phyloP scores from a whole-genome alignment of 2,797 vertebrate genomes.

The Enteromius radiatus region DNA sequence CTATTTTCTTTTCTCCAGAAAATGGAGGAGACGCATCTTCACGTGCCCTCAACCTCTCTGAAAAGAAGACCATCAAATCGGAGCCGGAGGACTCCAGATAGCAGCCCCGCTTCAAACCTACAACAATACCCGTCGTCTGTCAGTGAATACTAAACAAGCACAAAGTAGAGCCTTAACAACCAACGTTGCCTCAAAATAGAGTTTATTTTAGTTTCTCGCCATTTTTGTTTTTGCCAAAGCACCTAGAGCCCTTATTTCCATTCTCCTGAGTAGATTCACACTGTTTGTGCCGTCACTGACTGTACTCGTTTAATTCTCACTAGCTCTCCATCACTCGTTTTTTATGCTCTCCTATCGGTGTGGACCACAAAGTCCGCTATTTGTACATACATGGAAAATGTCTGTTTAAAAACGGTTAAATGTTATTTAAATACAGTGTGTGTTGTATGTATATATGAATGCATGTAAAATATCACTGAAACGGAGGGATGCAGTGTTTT shows the following conservation, averaged over 20 bases:
- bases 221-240: slow-evolving; percentile 75
- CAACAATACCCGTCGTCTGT: slow-evolving; percentile 74
- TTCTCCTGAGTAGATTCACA: slow-evolving; percentile 53
- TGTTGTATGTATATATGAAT: slow-evolving; percentile 56
- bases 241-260: slow-evolving; percentile 72
- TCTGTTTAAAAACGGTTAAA: slow-evolving; percentile 48
- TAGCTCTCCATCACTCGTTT: slow-evolving; percentile 38
- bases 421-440: slow-evolving; percentile 64
- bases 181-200: slow-evolving; percentile 94
- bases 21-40: slow-evolving; percentile 78
- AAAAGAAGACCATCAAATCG: slow-evolving; percentile 96
- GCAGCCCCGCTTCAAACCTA: slow-evolving; percentile 69
- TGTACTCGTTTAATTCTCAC: slow-evolving; percentile 35
- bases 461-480: slow-evolving; percentile 50
- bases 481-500: slow-evolving; percentile 25
- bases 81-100: slow-evolving; percentile 98
- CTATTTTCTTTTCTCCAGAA: slow-evolving; percentile 75
- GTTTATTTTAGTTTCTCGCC: slow-evolving; percentile 71
- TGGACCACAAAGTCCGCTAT: slow-evolving; percentile 38
- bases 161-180: slow-evolving; percentile 98
- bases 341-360: neutral
- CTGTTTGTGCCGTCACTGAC: slow-evolving; percentile 55
- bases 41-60: slow-evolving; percentile 83
- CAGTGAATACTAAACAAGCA: slow-evolving; percentile 84
- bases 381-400: slow-evolving; percentile 61